Evolutionary conservation across 2,113 vertebrate genomes (phyloP).

Genomic region (Cromileptes altivelis): DNA sequence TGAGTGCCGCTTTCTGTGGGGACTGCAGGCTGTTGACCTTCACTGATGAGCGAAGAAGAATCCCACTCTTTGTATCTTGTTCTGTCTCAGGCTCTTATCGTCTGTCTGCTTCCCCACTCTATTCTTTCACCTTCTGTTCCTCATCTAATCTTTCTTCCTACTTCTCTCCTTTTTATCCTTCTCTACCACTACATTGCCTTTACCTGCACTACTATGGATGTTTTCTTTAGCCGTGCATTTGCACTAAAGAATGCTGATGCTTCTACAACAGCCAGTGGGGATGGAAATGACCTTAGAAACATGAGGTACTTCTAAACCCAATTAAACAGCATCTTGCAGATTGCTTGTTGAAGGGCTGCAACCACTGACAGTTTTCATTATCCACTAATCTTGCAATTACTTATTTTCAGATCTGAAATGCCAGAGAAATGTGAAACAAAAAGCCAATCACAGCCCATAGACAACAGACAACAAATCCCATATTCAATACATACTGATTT

Average conservation of each 20-base stretch:
- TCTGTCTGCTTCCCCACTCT: slow-evolving; percentile 33
- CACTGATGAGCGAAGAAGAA: slow-evolving; percentile 50
- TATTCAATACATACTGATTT: neutral
- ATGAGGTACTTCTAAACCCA: neutral
- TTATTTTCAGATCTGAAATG: neutral
- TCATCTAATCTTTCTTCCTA: slow-evolving; percentile 8
- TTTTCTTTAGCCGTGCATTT: neutral
- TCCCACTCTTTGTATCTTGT: slow-evolving; percentile 27
- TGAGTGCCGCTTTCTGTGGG: slow-evolving; percentile 27
- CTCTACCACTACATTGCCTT: neutral
- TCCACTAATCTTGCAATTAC: neutral
- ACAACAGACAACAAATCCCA: no score
- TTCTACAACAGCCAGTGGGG: neutral
- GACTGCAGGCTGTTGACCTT: slow-evolving; percentile 61
- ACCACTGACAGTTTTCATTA: neutral
- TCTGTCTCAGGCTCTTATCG: slow-evolving; percentile 38
- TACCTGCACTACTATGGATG: neutral
- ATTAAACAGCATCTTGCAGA: slow-evolving; percentile 12
- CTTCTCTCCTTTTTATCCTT: neutral
- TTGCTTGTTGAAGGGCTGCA: neutral
- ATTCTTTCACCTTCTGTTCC: slow-evolving; percentile 28
- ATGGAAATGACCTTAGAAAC: neutral
- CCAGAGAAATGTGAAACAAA: neutral
- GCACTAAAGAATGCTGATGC: neutral
- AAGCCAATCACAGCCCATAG: neutral